These are phyloP conservation scores for Drosophila baimaii DNA, from an alignment of 1,140 invertebrate species.

Conservation along the genomic window DNA sequence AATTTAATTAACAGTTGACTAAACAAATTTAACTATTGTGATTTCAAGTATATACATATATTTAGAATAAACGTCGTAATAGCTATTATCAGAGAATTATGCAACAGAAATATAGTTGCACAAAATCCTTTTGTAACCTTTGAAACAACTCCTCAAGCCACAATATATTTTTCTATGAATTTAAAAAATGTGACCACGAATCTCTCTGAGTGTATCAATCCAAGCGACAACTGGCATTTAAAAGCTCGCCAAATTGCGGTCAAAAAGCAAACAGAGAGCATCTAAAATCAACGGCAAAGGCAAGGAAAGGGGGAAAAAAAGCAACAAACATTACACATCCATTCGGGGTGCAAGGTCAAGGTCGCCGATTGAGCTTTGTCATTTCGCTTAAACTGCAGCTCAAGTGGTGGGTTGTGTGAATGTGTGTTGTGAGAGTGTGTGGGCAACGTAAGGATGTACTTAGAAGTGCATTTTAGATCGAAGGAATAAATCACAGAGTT, in stretches of 20 bases:
- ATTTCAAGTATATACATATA: too few relatives aligned
- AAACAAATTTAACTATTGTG: too few relatives aligned
- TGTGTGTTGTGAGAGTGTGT: not conserved
- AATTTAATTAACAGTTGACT: too few relatives aligned
- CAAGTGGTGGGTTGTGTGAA: not conserved
- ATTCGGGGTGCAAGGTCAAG: slow-evolving; percentile 47
- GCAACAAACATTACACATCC: slow-evolving; percentile 25
- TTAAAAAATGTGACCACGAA: too few relatives aligned
- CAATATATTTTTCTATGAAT: too few relatives aligned
- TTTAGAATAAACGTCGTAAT: too few relatives aligned
- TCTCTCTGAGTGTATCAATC: not conserved
- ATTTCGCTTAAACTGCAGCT: slow-evolving; percentile 29
- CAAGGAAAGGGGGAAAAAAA: too few relatives aligned
- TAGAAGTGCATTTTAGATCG: not conserved
- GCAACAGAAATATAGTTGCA: too few relatives aligned
- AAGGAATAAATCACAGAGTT: not conserved
- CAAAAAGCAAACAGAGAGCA: slow-evolving; percentile 9
- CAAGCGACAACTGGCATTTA: slow-evolving; percentile 15
- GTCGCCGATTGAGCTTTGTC: slow-evolving; percentile 43
- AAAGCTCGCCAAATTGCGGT: slow-evolving; percentile 30
- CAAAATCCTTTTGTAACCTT: too few relatives aligned
- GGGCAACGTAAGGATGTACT: not conserved
- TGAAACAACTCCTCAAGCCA: too few relatives aligned
- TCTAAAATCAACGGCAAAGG: slow-evolving; percentile 14
- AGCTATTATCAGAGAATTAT: too few relatives aligned